Evolutionary conservation across 2,113 vertebrate species (phyloP), one percentile per base, ranked within the genome.

Genomic region (Triplophysa siluroides): DNA sequence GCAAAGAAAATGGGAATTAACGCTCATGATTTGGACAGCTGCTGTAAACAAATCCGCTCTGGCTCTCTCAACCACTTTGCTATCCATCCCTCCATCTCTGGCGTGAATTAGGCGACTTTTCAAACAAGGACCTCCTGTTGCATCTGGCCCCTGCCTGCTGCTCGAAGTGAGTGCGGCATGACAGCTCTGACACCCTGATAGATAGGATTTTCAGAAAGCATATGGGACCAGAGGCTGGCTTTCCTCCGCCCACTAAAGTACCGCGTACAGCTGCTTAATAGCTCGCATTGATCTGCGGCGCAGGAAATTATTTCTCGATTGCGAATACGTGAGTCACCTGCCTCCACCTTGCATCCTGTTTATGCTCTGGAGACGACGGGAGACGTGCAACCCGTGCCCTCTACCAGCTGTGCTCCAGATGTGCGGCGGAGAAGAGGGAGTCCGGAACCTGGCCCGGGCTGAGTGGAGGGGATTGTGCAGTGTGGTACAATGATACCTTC

Each of bases 181-280:
- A 63, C 88, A 87, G 85, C 79, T 86, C 83, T 91, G 92, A 91
- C 91, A 91, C 79, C 81, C 83, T 89, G 89, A 92, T 88, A 89
- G 90, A 92, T 90, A 86, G 86, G 83, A 89, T 86, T 83, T 24
- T 70, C 70, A 62, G 85, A 88, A 91, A 90, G 87, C 91, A 90
- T 90, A 91, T 89, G 90, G 90, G 84, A 87, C 77, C 50, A 71
- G 77, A 78, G 60, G 78, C 70, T 76, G 76, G 41, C 62, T 77
- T 81, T 52, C 58, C 61, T 54, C 29, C 76, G 23, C 60, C 52
- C 43, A 43, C 62, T 67, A 76, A 70, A 78, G 69, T 68, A 52
- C 33, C 38, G 23, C 58, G 62, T 79, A 71, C 81, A 84, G 84
- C 84, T 84, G 84, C 84, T 83, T 81, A 83, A 81, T 81, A 41